A percentile compares a stretch with the other conserved stretches of the same genome.
phyloP scores from a whole-genome alignment of 2,888 invertebrate species.

The Sesia apiformis region DNA sequence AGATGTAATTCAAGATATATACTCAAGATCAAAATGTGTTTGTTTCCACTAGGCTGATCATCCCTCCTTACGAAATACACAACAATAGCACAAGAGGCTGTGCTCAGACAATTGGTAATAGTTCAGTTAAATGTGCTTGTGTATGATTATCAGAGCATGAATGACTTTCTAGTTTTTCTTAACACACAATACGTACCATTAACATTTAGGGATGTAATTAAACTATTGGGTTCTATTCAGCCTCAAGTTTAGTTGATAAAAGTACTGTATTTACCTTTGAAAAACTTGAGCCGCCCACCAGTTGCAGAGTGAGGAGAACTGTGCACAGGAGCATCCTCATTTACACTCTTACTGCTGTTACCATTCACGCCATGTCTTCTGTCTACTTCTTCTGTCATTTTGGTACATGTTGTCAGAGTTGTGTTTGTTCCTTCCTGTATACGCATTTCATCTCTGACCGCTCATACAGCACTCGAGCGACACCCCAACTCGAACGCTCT shows the following conservation, averaged over 20 bases:
- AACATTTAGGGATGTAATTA: neutral
- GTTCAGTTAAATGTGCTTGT: conserved; percentile 50
- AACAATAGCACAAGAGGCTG: conserved; percentile 60
- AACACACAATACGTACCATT: neutral
- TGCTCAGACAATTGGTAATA: conserved; percentile 54
- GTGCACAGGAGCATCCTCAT: conserved; percentile 63
- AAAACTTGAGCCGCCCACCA: conserved; percentile 86
- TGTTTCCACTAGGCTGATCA: conserved; percentile 48
- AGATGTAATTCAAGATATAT: no score
- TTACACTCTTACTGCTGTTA: conserved; percentile 74
- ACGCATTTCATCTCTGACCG: conserved; percentile 79
- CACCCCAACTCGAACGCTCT: conserved; percentile 58
- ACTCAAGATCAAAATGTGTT: conserved; percentile 12
- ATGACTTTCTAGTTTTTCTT: conserved; percentile 65
- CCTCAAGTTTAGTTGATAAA: neutral
- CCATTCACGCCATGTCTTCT: conserved; percentile 83
- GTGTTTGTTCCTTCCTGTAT: conserved; percentile 77
- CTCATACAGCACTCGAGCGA: conserved; percentile 67
- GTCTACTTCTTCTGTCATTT: conserved; percentile 79
- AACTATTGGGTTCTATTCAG: neutral
- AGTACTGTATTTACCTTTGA: conserved; percentile 75
- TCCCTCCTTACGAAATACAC: conserved; percentile 50
- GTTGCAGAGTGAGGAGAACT: conserved; percentile 60
- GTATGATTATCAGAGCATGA: conserved; percentile 70
- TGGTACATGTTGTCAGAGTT: conserved; percentile 83